Percentiles rank a stretch among this genome's conserved stretches.
These are phyloP conservation scores for Mesocentrotus franciscanus DNA, from an alignment of 53 echinoderm and acorn worm genomes.

Conservation along the genomic window DNA sequence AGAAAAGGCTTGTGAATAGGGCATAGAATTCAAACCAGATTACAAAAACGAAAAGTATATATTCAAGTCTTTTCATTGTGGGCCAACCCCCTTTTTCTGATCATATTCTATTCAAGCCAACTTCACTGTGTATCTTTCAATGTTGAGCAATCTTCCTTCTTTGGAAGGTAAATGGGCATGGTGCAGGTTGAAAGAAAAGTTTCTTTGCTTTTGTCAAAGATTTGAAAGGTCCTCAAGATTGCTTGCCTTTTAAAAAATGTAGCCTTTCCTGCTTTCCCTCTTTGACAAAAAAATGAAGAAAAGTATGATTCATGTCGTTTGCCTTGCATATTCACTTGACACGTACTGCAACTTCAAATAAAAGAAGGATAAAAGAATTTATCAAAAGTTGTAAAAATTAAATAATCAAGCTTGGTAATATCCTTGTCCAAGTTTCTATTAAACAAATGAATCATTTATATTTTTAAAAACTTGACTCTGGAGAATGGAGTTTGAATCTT, in stretches of 20 bases:
- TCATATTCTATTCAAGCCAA: slow-evolving; percentile 55
- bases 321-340: not conserved
- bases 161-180: slow-evolving; percentile 8
- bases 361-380: not conserved
- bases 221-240: slow-evolving; percentile 16
- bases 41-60: slow-evolving; percentile 40
- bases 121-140: slow-evolving; percentile 53
- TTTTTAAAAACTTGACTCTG: not conserved
- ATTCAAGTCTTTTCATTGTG: slow-evolving; percentile 34
- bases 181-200: not conserved
- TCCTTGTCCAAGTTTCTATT: not conserved
- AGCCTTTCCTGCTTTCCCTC: not conserved
- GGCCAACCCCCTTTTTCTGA: slow-evolving; percentile 27
- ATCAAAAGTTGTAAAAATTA: not conserved
- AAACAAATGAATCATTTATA: not conserved
- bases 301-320: not conserved
- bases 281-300: not conserved
- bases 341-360: not conserved
- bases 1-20: slow-evolving; percentile 36
- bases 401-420: not conserved
- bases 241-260: slow-evolving; percentile 20
- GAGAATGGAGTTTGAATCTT: not conserved
- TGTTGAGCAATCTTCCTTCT: slow-evolving; percentile 26
- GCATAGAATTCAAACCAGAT: slow-evolving; percentile 44
- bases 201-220: slow-evolving; percentile 44